Evolutionary conservation across 2,888 invertebrate species (phyloP), one percentile per base, ranked within the genome.

Genomic region (Coelopa pilipes): DNA sequence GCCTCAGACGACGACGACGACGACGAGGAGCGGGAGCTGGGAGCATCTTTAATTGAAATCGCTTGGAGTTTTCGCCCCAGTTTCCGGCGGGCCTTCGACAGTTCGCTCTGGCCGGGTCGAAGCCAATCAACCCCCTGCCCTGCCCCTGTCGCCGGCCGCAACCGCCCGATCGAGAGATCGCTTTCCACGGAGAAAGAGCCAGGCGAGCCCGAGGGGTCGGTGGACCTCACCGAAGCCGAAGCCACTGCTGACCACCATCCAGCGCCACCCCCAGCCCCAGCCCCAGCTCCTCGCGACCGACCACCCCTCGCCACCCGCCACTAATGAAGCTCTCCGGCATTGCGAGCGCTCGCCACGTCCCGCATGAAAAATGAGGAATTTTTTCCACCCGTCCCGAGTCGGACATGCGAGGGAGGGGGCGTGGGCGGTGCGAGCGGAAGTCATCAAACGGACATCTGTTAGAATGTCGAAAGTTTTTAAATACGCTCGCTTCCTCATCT

Each of bases 381-480:
- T 65, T 24, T 24, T 66, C 17, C 13, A 13, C 17, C 49, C 4
- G 2, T 11, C 24, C 3, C 60, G 21, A 11, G 53, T 11, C n/a
- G 53, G 15, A 53, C 3, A 53, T 53, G 34, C 62, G 24, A 24
- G 10, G 24, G 4, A 2, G 34, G 7, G 4, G 34, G 7, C 12
- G 21, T 1, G 62, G 10, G 62, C 60, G 21, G n/a, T n/a, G n/a
- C 13, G 47, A 24, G 49, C 63, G 65, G 45, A 53, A 71, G 59
- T 53, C 71, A 63, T 71, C 71, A 65, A 65, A 65, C 71, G 71
- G 71, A 55, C 65, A 65, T 71, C 63, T 71, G 63, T 65, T 65
- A 71, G 65, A 65, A 65, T 71, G 65, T 53, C 65, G 65, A 65
- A 71, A 65, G 55, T 71, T 71, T 71, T 55, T 65, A 71, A 71